These are phyloP conservation scores for Rhinoraja longicauda DNA, from an alignment of 2,797 vertebrate genomes.

Conservation along the genomic window DNA sequence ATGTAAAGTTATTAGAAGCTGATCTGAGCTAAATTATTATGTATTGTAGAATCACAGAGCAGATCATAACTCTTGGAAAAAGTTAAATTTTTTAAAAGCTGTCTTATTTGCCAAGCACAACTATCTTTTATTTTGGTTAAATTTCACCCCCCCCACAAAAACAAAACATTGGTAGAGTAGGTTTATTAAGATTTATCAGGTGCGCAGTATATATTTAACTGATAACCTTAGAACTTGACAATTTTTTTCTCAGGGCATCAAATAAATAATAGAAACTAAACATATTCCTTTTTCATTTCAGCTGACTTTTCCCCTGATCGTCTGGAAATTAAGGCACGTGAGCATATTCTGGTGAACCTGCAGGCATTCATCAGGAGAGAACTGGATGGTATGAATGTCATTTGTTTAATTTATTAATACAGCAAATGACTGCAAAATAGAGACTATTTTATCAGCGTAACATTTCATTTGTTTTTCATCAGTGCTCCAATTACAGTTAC, in stretches of 20 bases:
- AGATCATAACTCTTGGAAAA: background rate
- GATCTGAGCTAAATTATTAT: background rate
- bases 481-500: too few species aligned
- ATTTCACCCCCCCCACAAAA: background rate
- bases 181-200: background rate
- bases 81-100: background rate
- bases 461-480: too few species aligned
- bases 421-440: background rate
- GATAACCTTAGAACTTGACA: background rate
- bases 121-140: background rate
- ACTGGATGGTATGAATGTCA: constrained; percentile 66
- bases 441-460: background rate
- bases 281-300: constrained; percentile 49
- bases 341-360: constrained; percentile 76
- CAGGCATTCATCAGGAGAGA: constrained; percentile 77
- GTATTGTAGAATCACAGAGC: background rate
- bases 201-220: background rate
- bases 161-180: background rate
- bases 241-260: background rate
- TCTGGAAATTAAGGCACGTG: constrained; percentile 73
- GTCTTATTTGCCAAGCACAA: background rate
- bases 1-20: background rate
- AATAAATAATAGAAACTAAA: constrained; percentile 1
- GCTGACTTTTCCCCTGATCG: constrained; percentile 78
- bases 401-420: constrained; percentile 26